phyloP scores from a whole-genome alignment of 1,140 invertebrate genomes.

The Scaptomyza pallida region DNA sequence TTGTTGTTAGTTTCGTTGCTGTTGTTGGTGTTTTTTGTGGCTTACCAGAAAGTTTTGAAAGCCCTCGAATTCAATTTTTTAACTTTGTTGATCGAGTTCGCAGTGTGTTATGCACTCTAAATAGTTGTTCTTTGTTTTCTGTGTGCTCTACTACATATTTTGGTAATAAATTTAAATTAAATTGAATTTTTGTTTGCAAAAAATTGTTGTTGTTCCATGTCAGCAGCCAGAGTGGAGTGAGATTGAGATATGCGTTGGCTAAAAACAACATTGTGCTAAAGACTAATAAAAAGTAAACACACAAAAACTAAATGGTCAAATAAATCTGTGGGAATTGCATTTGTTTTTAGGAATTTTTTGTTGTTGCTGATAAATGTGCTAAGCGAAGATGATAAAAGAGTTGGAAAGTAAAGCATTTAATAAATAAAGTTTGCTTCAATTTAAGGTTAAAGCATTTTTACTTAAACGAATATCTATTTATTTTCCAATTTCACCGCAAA shows the following conservation, averaged over 20 bases:
- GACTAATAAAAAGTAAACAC: background rate
- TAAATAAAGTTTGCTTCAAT: no score
- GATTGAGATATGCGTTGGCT: background rate
- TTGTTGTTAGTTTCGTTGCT: constrained; percentile 1
- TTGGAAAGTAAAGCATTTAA: no score
- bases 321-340: no score
- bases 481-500: background rate
- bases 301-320: no score
- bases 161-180: constrained; percentile 32
- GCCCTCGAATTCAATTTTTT: constrained; percentile 48
- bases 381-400: no score
- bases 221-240: background rate
- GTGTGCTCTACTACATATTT: background rate
- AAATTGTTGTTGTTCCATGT: background rate
- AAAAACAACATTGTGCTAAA: no score
- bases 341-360: no score
- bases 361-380: no score
- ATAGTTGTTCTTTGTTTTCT: constrained; percentile 24
- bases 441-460: no score
- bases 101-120: constrained; percentile 13
- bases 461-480: background rate
- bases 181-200: constrained; percentile 8
- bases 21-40: background rate
- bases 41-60: constrained; percentile 15
- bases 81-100: constrained; percentile 40